Percentiles rank a stretch among this genome's conserved stretches.
Evolutionary conservation across 2,888 invertebrate species (phyloP).

Genomic region (Agelastica alni): DNA sequence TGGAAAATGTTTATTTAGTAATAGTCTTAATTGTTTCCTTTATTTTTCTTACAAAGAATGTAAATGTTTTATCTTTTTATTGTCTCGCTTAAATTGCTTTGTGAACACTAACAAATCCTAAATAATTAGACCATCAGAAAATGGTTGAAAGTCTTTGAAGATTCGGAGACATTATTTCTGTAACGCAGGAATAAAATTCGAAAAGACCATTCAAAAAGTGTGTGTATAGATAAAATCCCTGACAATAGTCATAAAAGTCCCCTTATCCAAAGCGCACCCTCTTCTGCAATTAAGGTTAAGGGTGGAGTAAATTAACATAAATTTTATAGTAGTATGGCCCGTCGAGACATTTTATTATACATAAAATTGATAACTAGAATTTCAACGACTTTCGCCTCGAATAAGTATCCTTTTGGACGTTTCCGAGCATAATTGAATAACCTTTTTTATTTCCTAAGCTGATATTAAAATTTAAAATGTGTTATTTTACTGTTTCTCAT

Average conservation of each 20-base stretch:
- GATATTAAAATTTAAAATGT: slow-evolving; percentile 12
- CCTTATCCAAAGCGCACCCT: slow-evolving; percentile 7
- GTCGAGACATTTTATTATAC: slow-evolving; percentile 12
- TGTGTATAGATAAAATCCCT: slow-evolving; percentile 10
- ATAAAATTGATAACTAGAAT: slow-evolving; percentile 13
- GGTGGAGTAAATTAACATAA: slow-evolving; percentile 13
- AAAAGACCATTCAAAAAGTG: slow-evolving; percentile 2
- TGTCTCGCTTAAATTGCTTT: not conserved
- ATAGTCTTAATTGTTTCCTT: too few relatives aligned
- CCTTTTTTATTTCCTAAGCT: slow-evolving; percentile 8
- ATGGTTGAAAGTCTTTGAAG: not conserved
- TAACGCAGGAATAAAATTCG: not conserved
- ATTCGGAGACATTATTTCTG: slow-evolving; percentile 3
- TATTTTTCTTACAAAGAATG: too few relatives aligned
- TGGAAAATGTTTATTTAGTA: too few relatives aligned
- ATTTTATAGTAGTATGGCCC: slow-evolving; percentile 8
- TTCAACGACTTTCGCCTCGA: slow-evolving; percentile 9
- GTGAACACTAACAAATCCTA: not conserved
- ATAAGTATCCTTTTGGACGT: slow-evolving; percentile 7
- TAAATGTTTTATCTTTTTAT: too few relatives aligned
- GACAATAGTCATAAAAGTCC: slow-evolving; percentile 12
- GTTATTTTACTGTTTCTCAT: slow-evolving; percentile 1
- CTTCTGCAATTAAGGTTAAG: slow-evolving; percentile 9
- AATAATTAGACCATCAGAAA: not conserved
- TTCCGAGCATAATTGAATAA: slow-evolving; percentile 2